phyloP scores from a whole-genome alignment of 2,113 vertebrate species.

The Rallus limicola region DNA sequence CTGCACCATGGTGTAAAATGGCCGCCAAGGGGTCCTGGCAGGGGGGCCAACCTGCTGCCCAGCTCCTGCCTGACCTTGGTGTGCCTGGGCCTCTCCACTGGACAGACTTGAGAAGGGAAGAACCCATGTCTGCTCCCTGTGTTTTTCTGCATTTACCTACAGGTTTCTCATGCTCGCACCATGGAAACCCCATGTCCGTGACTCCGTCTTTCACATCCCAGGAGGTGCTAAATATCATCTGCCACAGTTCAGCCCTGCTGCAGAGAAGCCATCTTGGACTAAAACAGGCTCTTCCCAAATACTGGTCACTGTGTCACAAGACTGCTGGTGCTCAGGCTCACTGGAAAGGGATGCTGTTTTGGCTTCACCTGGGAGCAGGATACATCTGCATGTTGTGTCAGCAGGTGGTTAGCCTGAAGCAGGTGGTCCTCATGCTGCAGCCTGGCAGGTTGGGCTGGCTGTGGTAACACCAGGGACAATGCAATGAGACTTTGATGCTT shows the following conservation, averaged over 20 bases:
- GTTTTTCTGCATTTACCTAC: fast-evolving
- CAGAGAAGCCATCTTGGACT: background rate
- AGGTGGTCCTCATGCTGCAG: background rate
- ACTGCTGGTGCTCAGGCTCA: background rate
- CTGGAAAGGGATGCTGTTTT: background rate
- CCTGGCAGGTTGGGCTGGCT: background rate
- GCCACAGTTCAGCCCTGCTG: fast-evolving
- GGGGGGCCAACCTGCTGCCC: fast-evolving
- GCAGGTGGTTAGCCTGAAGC: background rate
- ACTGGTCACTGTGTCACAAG: background rate
- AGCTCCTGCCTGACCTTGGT: background rate
- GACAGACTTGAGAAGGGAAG: fast-evolving
- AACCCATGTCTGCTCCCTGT: fast-evolving
- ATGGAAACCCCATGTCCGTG: fast-evolving
- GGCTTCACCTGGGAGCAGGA: fast-evolving
- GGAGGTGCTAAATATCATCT: fast-evolving
- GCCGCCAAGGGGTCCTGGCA: background rate
- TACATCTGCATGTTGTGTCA: background rate
- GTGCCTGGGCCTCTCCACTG: fast-evolving
- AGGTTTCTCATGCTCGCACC: background rate
- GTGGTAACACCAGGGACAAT: background rate
- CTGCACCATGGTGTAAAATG: background rate
- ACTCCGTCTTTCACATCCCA: background rate
- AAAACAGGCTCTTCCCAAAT: background rate
- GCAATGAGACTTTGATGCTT: background rate